Evolutionary conservation across 2,888 invertebrate species (phyloP), one percentile per base, ranked within the genome.

Genomic region (Mellilla xanthometata): DNA sequence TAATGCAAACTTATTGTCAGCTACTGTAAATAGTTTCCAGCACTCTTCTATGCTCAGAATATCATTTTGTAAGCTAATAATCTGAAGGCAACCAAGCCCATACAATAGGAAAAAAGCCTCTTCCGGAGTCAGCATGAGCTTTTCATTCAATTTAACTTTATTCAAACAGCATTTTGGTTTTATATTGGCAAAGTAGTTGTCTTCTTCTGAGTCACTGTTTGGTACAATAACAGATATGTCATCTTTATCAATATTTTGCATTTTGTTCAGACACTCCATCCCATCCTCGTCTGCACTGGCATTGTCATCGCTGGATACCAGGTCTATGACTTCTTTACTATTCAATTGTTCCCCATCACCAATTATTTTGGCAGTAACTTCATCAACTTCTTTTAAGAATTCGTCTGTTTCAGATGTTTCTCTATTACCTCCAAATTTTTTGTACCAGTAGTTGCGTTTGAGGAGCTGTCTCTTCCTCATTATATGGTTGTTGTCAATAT

Each of bases 81-180:
- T 86, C 67, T 92, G 88, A 32, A 96, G 80, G 61, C 94, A 93
- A 19, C 93, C 92, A 10, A 96, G 71, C 8, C 91, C 93, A 69
- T 91, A 92, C 26, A 91, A 79, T 12, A 96, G 81, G 57, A 96
- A 95, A 67, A 95, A 95, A 1, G 95, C 93, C 82, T 97, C 96
- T 76, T 95, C 94, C 36, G 93, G 84, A 1, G 92, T 91, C n/a
- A 96, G 77, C 65, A 93, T 90, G 3, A 95, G 76, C 12, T 90
- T 92, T 81, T 95, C 95, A 39, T 82, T 79, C 1, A 93, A 60
- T 46, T 91, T 90, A 54, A 91, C 91, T 60, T 85, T 89, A 68
- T 93, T 93, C 3, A 91, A 65, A 67, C 92, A 91, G 60, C 93
- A 91, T 62, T 87, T 84, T 6, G 93, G 92, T 60, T 90, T 90